These are phyloP conservation scores for Cochlearius cochlearius DNA, from an alignment of 2,113 vertebrate genomes.

Conservation along the genomic window DNA sequence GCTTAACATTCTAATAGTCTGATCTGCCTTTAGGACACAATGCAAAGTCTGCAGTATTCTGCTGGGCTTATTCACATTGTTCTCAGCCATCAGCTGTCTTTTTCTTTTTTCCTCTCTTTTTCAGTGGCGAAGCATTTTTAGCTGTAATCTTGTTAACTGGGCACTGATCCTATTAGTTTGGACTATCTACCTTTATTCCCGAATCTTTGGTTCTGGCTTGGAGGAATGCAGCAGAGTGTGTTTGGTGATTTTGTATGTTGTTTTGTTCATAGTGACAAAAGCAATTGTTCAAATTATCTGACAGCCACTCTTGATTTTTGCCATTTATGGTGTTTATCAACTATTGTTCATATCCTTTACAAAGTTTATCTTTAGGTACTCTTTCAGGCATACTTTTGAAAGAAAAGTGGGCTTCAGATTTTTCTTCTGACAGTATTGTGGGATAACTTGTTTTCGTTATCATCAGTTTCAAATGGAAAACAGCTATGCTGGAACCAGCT, in stretches of 20 bases:
- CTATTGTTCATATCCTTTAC: not conserved
- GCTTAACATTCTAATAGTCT: not conserved
- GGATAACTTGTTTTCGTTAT: not conserved
- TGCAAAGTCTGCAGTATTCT: conserved; percentile 1
- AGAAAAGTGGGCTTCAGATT: not conserved
- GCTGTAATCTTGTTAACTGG: conserved; percentile 32
- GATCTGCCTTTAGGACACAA: conserved; percentile 8
- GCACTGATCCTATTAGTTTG: conserved; percentile 23
- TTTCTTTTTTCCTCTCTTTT: not conserved
- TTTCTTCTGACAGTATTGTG: not conserved
- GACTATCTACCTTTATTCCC: not conserved
- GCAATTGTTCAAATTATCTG: not conserved
- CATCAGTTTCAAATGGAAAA: not conserved
- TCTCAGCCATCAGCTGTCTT: conserved; percentile 18
- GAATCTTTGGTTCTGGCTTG: not conserved
- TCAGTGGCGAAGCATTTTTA: conserved; percentile 24
- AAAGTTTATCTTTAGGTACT: not conserved
- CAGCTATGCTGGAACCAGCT: not conserved
- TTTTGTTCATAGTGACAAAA: not conserved
- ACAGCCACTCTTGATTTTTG: not conserved
- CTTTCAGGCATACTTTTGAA: not conserved
- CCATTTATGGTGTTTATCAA: not conserved
- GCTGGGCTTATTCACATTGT: conserved; percentile 35
- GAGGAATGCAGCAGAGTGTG: not conserved
- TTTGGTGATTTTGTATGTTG: not conserved